Evolutionary conservation across 2,113 vertebrate genomes (phyloP).

Genomic region (Microcebus jonahi): DNA sequence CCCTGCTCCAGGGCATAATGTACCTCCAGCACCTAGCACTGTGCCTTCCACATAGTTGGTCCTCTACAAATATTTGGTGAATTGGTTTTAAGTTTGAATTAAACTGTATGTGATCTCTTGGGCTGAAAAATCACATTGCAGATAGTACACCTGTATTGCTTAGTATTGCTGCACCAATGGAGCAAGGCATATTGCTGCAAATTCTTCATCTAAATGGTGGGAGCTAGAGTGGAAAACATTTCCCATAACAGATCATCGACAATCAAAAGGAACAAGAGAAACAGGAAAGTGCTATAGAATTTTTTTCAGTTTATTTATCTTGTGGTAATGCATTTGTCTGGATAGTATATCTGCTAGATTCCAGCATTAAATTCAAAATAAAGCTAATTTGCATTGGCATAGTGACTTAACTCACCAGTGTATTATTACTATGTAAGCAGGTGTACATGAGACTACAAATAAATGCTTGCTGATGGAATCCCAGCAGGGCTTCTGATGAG

Average conservation of each 20-base stretch:
- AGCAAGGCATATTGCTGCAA: slow-evolving; percentile 79
- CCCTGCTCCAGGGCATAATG: too few relatives aligned
- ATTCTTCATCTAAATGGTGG: slow-evolving; percentile 79
- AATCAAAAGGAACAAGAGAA: slow-evolving; percentile 68
- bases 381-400: slow-evolving; percentile 87
- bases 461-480: slow-evolving; percentile 89
- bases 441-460: slow-evolving; percentile 87
- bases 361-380: slow-evolving; percentile 82
- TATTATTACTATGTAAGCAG: slow-evolving; percentile 88
- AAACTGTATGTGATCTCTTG: slow-evolving; percentile 35
- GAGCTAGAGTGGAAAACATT: background rate
- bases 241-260: slow-evolving; percentile 69
- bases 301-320: slow-evolving; percentile 44
- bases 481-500: slow-evolving; percentile 88
- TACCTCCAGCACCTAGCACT: background rate
- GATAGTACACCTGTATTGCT: slow-evolving; percentile 45
- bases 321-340: slow-evolving; percentile 57
- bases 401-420: slow-evolving; percentile 85
- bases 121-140: slow-evolving; percentile 56
- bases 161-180: slow-evolving; percentile 61
- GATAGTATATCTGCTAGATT: slow-evolving; percentile 72
- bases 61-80: slow-evolving; percentile 52
- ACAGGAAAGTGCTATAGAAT: background rate
- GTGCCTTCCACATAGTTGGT: background rate
- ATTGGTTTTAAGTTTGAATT: slow-evolving; percentile 50